Conservation (phyloP, 2,797 vertebrate species). For the Botia kubotai region DNA sequence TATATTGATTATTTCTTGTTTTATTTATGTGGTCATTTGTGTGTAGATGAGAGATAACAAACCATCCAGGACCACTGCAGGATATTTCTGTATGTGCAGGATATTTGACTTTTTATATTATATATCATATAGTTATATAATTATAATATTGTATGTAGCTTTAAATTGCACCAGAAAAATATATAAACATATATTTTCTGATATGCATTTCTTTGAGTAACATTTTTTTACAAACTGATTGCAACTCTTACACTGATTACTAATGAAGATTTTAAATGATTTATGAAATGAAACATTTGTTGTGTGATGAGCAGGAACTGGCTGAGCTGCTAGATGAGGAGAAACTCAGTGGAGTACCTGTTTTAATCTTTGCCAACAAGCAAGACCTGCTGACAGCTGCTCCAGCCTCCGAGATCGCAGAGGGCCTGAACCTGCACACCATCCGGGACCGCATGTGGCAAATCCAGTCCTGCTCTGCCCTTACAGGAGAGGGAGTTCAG, state of each 20-base stretch:
- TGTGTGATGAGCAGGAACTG: constrained; percentile 81
- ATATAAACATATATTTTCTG: background rate
- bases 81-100: too few relatives aligned
- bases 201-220: background rate
- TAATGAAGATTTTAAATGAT: background rate
- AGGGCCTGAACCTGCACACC: constrained; percentile 96
- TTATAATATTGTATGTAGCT: too few relatives aligned
- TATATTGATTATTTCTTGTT: too few relatives aligned
- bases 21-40: background rate
- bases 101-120: too few relatives aligned
- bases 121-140: too few relatives aligned
- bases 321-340: constrained; percentile 95
- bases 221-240: background rate
- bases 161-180: too few relatives aligned
- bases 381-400: constrained; percentile 98
- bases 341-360: constrained; percentile 93
- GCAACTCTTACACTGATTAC: background rate
- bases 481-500: constrained; percentile 95
- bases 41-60: background rate
- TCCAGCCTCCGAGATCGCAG: constrained; percentile 95
- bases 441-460: constrained; percentile 98
- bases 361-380: constrained; percentile 97
- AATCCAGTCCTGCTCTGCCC: constrained; percentile 98
- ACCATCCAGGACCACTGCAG: too few relatives aligned
- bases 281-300: background rate